Evolutionary conservation across 2,113 vertebrate genomes (phyloP), one percentile per base, ranked within the genome.

Genomic region (Suricata suricatta): DNA sequence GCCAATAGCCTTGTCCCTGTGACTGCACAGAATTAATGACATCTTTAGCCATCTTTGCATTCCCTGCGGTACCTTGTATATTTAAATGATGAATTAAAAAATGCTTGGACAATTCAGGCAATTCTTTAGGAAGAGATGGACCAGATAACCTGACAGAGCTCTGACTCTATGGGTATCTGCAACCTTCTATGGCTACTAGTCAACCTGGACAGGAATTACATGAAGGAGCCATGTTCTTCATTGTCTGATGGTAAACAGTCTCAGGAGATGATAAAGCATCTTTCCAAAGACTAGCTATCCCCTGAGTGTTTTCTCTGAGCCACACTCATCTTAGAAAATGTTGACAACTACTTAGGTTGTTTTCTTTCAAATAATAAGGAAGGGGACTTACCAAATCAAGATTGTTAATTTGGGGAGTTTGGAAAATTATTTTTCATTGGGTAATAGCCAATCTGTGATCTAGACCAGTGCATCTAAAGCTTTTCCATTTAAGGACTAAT

Each of bases 341-440:
- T 19, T 96, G 15, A 7, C 81, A 90, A 41, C 19, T 29, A 21
- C 33, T 47, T 52, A 13, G 31, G 3, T 80, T 76, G 29, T 80
- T 93, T 91, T 60, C 17, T 91, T 93, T 93, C 31, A 27, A 86
- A 50, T 93, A 93, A 64, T 52, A 85, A 91, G 2, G 21, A 25
- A 88, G 27, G 16, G 85, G 16, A 31, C 80, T 3, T n/a, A 88
- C 38, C 23, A 81, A 82, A 25, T 64, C 69, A 81, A 52, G 25
- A 33, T 66, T 60, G 41, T 57, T 47, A 15, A 54, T 15, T 71
- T 63, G 16, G 35, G 63, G 92, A 23, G 54, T 44, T 60, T 21
- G 1, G 29, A 27, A 47, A 66, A 66, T 82, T 47, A 85, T 72
- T 69, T 83, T 60, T 60, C 19, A 29, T 11, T 83, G 74, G 33